A percentile compares a stretch with the other conserved stretches of the same genome.
These are phyloP conservation scores for Sarcophilus harrisii DNA, from an alignment of 2,797 vertebrate species.

Conservation along the genomic window DNA sequence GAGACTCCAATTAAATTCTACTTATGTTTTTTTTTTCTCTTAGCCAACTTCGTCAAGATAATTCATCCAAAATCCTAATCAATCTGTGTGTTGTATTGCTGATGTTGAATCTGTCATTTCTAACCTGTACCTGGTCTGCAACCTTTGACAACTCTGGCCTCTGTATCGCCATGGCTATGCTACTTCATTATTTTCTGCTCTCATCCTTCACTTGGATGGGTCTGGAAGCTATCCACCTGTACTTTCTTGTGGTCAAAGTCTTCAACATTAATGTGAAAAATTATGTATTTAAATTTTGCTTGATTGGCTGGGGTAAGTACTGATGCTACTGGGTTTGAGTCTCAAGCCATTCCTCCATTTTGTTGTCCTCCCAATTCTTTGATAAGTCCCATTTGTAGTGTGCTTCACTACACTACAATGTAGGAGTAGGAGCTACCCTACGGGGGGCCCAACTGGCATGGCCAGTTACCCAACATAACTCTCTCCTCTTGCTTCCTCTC, in stretches of 20 bases:
- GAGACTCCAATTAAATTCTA: not conserved
- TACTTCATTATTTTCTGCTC: slow-evolving; percentile 93
- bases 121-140: slow-evolving; percentile 90
- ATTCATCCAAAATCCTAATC: slow-evolving; percentile 94
- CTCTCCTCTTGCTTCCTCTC: too few relatives aligned
- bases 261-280: slow-evolving; percentile 92
- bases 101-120: slow-evolving; percentile 90
- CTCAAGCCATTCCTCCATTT: not conserved
- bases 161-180: slow-evolving; percentile 86
- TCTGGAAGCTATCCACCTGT: slow-evolving; percentile 93
- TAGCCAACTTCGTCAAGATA: slow-evolving; percentile 90
- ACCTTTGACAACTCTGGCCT: slow-evolving; percentile 85
- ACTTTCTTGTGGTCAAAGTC: slow-evolving; percentile 93
- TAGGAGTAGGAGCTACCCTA: too few relatives aligned
- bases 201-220: slow-evolving; percentile 95
- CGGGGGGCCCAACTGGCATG: too few relatives aligned
- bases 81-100: slow-evolving; percentile 90
- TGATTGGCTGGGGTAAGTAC: slow-evolving; percentile 93
- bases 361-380: not conserved
- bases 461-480: too few relatives aligned
- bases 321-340: not conserved
- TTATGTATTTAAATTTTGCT: slow-evolving; percentile 92
- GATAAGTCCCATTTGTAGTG: not conserved
- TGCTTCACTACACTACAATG: not conserved
- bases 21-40: slow-evolving; percentile 52